Conservation (phyloP, 23 tunicate species). For the Corella eumyota region DNA sequence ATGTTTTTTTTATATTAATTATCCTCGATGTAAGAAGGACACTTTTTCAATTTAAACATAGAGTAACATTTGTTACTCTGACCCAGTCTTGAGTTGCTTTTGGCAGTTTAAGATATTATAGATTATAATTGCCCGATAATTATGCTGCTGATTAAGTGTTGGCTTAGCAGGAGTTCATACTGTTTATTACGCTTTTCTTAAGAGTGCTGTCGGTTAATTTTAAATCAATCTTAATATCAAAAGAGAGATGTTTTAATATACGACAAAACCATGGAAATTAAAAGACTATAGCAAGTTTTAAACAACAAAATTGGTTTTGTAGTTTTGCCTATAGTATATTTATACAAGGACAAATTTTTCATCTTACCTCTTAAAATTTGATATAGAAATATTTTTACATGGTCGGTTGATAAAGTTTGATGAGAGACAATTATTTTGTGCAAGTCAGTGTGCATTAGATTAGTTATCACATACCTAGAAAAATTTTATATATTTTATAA, state of each 20-base stretch:
- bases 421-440: constrained; percentile 92
- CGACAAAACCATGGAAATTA: not conserved
- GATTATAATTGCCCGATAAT: too few species aligned
- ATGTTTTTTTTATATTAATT: not conserved
- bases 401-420: constrained; percentile 68
- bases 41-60: too few species aligned
- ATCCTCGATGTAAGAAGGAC: too few species aligned
- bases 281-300: not conserved
- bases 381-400: constrained; percentile 58
- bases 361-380: constrained; percentile 80
- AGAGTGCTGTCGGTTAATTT: too few species aligned
- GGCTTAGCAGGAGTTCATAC: too few species aligned
- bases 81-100: too few species aligned
- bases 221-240: not conserved
- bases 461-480: constrained; percentile 79
- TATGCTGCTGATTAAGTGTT: too few species aligned
- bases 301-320: not conserved
- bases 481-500: not conserved
- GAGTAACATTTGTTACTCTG: too few species aligned
- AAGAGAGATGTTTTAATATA: not conserved
- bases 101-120: too few species aligned
- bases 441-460: constrained; percentile 89
- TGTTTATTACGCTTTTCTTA: too few species aligned
- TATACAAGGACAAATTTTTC: not conserved
- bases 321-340: too few species aligned